These are phyloP conservation scores for Xyrauchen texanus DNA, from an alignment of 2,113 vertebrate species.

Conservation along the genomic window DNA sequence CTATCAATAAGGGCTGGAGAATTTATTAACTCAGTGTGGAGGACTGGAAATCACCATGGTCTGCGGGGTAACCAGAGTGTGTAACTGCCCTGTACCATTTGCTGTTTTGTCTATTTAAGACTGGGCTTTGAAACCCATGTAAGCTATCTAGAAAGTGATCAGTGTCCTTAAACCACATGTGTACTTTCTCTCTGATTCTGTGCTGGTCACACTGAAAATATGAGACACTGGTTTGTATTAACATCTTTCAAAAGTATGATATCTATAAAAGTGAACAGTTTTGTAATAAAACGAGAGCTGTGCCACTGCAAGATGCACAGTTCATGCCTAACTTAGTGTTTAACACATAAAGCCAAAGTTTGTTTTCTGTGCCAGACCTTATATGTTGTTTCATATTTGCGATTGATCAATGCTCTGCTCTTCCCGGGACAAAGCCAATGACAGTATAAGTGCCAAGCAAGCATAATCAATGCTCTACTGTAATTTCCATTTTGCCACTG, in stretches of 20 bases:
- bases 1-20: constrained; percentile 60
- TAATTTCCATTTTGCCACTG: constrained; percentile 78
- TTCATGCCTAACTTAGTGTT: constrained; percentile 30
- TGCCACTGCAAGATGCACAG: neutral
- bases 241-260: neutral
- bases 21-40: constrained; percentile 23
- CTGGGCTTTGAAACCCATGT: constrained; percentile 8
- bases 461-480: constrained; percentile 72
- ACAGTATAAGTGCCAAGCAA: constrained; percentile 77
- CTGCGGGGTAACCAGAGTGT: constrained; percentile 46
- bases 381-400: constrained; percentile 1
- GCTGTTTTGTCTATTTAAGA: constrained; percentile 24
- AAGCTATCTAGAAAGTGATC: constrained; percentile 5
- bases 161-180: constrained; percentile 18
- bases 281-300: neutral
- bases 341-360: constrained; percentile 39
- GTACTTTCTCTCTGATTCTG: constrained; percentile 24
- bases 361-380: constrained; percentile 56
- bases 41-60: neutral
- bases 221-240: constrained; percentile 1
- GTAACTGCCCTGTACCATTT: constrained; percentile 24
- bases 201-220: constrained; percentile 39
- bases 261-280: neutral
- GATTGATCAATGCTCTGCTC: constrained; percentile 67
- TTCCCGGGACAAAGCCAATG: constrained; percentile 70